A percentile compares a stretch with the other conserved stretches of the same genome.
phyloP scores from a whole-genome alignment of 2,113 vertebrate species.

The Phycodurus eques region DNA sequence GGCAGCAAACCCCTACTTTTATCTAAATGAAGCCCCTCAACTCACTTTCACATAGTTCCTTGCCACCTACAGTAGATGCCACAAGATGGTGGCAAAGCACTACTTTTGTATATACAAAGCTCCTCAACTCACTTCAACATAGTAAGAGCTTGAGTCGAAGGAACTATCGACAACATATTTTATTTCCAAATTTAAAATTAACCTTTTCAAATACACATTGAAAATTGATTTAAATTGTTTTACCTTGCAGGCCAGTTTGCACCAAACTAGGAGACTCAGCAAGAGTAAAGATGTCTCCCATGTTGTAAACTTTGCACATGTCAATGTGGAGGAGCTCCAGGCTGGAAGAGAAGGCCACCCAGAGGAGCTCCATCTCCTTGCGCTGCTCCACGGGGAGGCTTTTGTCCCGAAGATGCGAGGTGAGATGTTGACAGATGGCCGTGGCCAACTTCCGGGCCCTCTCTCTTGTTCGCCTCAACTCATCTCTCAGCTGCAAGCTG shows the following conservation, averaged over 20 bases:
- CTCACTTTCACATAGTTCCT: too few relatives aligned
- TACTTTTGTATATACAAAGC: too few relatives aligned
- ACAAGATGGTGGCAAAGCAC: too few relatives aligned
- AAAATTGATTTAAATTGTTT: background rate
- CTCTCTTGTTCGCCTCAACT: conserved; percentile 71
- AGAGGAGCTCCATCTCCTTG: conserved; percentile 74
- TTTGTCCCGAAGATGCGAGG: conserved; percentile 71
- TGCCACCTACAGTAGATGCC: too few relatives aligned
- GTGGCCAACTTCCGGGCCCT: conserved; percentile 66
- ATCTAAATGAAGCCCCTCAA: too few relatives aligned
- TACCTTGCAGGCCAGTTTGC: conserved; percentile 77
- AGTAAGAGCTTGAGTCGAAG: too few relatives aligned
- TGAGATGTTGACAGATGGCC: conserved; percentile 65
- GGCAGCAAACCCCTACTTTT: too few relatives aligned
- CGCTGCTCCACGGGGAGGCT: conserved; percentile 65
- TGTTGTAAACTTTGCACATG: conserved; percentile 77
- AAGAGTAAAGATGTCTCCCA: conserved; percentile 64
- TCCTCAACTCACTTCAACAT: too few relatives aligned
- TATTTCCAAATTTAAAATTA: background rate
- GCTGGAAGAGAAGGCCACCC: conserved; percentile 79
- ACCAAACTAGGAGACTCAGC: conserved; percentile 56
- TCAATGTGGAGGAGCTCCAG: conserved; percentile 78
- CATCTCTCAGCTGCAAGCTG: conserved; percentile 66
- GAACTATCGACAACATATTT: too few relatives aligned
- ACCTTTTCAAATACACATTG: background rate